Evolutionary conservation across 2,797 vertebrate species (phyloP).

Genomic region (Petrocephalus sullivani): DNA sequence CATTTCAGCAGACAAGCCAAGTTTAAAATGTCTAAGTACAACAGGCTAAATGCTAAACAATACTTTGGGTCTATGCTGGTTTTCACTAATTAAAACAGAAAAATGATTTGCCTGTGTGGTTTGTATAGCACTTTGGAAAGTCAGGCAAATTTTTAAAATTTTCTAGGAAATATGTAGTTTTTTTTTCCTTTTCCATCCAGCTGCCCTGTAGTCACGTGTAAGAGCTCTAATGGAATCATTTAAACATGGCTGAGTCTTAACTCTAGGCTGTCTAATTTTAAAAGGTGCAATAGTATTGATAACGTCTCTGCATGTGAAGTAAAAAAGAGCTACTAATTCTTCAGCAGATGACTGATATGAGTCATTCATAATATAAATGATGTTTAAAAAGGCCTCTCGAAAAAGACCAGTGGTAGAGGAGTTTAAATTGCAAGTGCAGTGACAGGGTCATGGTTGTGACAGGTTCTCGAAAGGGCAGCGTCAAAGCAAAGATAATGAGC

Average conservation of each 20-base stretch:
- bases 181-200: neutral
- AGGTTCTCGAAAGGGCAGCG: neutral
- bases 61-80: neutral
- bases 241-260: neutral
- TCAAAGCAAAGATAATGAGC: neutral
- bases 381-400: neutral
- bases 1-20: neutral
- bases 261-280: neutral
- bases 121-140: neutral
- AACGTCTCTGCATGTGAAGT: neutral
- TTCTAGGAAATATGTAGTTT: neutral
- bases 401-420: neutral
- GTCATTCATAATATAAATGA: neutral
- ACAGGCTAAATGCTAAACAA: neutral
- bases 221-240: neutral
- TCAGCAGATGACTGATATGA: neutral
- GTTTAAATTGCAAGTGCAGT: neutral
- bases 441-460: neutral
- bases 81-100: neutral
- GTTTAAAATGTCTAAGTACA: neutral
- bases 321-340: neutral
- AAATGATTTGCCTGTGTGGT: neutral
- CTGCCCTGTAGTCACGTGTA: neutral
- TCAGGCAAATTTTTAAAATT: neutral
- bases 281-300: neutral